phyloP scores from a whole-genome alignment of 2,113 vertebrate species.

The Ciconia boyciana region DNA sequence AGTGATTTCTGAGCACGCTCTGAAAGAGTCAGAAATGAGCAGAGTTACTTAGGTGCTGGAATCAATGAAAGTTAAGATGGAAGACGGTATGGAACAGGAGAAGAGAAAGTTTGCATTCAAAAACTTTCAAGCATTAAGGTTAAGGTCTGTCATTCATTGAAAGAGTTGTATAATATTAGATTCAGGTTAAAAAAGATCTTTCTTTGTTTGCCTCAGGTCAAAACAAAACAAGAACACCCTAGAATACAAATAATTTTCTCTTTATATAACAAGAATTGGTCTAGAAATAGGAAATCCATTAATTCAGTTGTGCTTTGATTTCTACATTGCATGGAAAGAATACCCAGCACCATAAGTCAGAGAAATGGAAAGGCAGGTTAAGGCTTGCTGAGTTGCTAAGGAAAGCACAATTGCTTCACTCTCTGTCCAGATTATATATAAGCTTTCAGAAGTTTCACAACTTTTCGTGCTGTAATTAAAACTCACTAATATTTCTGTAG shows the following conservation, averaged over 20 bases:
- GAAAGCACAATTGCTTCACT: background rate
- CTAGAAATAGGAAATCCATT: slow-evolving; percentile 13
- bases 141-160: background rate
- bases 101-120: background rate
- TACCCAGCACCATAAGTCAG: background rate
- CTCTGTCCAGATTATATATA: background rate
- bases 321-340: background rate
- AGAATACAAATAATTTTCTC: background rate
- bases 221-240: background rate
- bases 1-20: background rate
- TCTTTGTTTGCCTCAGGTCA: background rate
- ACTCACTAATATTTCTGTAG: background rate
- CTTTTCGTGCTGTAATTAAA: background rate
- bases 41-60: background rate
- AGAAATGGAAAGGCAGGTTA: background rate
- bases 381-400: background rate
- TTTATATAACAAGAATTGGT: background rate
- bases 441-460: background rate
- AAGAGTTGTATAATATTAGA: background rate
- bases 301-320: background rate
- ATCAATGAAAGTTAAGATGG: background rate
- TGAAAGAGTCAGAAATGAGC: background rate
- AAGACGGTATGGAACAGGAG: background rate
- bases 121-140: background rate
- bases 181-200: background rate